phyloP scores from a whole-genome alignment of 2,113 vertebrate species.

The Emydura subglobosa region DNA sequence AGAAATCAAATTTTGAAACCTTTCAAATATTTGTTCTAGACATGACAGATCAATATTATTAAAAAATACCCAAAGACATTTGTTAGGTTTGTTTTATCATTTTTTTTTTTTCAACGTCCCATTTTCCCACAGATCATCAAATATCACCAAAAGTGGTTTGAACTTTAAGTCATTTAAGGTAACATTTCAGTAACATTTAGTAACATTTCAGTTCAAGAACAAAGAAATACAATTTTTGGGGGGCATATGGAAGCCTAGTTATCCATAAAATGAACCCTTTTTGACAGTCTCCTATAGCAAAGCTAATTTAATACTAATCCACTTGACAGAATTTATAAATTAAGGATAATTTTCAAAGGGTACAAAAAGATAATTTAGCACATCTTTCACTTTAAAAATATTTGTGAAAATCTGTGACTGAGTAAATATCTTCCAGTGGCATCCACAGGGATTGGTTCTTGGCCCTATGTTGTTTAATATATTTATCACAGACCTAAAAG shows the following conservation, averaged over 20 bases:
- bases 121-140: background rate
- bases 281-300: background rate
- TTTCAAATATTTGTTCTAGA: background rate
- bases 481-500: too few species aligned
- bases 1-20: background rate
- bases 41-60: constrained; percentile 55
- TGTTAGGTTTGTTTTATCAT: background rate
- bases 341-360: background rate
- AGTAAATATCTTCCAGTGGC: background rate
- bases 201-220: constrained; percentile 14
- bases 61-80: constrained; percentile 22
- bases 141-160: constrained; percentile 22
- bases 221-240: background rate
- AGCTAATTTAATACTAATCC: background rate
- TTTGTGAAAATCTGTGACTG: background rate
- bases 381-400: background rate
- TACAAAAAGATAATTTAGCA: background rate
- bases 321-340: background rate
- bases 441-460: too few species aligned
- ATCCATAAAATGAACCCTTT: background rate
- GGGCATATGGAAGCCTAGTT: background rate
- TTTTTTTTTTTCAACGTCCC: background rate
- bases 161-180: constrained; percentile 20
- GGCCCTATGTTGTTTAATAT: too few species aligned
- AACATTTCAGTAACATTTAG: constrained; percentile 7